Evolutionary conservation across 2,797 vertebrate species (phyloP).

Genomic region (Artibeus jamaicensis): DNA sequence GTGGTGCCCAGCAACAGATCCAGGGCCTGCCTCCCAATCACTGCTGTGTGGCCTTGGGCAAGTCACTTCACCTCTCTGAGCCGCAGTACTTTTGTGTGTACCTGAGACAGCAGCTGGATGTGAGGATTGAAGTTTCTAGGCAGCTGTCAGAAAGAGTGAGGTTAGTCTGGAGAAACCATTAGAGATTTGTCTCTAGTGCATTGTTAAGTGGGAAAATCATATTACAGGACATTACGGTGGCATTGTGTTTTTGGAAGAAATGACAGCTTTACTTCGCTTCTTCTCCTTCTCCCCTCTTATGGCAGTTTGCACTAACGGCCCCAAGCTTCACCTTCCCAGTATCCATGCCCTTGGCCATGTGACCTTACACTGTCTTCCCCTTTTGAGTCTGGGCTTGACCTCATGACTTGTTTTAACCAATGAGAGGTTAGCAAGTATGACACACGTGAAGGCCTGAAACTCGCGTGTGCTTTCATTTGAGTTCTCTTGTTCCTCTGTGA

Average conservation of each 20-base stretch:
- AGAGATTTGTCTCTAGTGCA: accelerated
- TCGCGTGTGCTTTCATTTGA: no score
- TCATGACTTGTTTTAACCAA: neutral
- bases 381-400: neutral
- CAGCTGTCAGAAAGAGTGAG: neutral
- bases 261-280: neutral
- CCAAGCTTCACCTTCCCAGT: neutral
- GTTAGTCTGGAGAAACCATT: neutral
- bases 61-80: neutral
- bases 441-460: neutral
- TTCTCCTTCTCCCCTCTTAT: neutral
- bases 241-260: neutral
- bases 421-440: neutral
- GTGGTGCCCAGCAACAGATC: neutral
- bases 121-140: neutral
- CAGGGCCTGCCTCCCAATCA: neutral
- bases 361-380: neutral
- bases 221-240: neutral
- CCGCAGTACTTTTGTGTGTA: neutral
- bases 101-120: neutral
- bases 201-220: neutral
- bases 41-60: neutral
- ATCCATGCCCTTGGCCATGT: neutral
- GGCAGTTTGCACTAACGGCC: neutral
- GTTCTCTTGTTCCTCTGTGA: neutral